These are phyloP conservation scores for Pentalonia nigronervosa DNA, from an alignment of 1,140 invertebrate species.

Conservation along the genomic window DNA sequence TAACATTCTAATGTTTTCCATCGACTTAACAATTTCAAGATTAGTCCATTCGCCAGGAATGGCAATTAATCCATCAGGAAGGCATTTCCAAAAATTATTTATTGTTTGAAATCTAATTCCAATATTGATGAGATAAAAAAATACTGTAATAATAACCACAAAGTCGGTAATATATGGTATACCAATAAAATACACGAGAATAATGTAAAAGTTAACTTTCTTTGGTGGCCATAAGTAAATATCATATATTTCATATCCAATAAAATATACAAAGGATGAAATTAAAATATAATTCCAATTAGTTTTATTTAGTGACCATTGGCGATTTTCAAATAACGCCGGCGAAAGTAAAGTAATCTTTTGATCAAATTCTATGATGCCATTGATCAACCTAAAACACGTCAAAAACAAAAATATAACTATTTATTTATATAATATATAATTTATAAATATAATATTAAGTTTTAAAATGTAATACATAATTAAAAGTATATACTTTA, in stretches of 20 bases:
- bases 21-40: neutral
- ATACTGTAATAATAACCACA: neutral
- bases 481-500: neutral
- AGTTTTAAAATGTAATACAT: neutral
- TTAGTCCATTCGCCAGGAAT: neutral
- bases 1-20: neutral
- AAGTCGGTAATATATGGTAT: neutral
- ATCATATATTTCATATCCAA: neutral
- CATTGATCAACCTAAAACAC: neutral
- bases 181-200: neutral
- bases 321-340: neutral
- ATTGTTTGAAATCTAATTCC: neutral
- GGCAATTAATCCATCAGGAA: neutral
- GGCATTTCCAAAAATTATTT: neutral
- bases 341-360: neutral
- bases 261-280: neutral
- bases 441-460: neutral
- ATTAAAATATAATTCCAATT: neutral
- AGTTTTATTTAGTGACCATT: neutral
- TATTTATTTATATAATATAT: too few relatives aligned
- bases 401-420: neutral
- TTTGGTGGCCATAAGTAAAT: neutral
- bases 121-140: neutral
- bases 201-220: neutral
- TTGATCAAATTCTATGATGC: neutral